These are phyloP conservation scores for Lampris megalopsis DNA, from an alignment of 2,113 vertebrate genomes.

Conservation along the genomic window DNA sequence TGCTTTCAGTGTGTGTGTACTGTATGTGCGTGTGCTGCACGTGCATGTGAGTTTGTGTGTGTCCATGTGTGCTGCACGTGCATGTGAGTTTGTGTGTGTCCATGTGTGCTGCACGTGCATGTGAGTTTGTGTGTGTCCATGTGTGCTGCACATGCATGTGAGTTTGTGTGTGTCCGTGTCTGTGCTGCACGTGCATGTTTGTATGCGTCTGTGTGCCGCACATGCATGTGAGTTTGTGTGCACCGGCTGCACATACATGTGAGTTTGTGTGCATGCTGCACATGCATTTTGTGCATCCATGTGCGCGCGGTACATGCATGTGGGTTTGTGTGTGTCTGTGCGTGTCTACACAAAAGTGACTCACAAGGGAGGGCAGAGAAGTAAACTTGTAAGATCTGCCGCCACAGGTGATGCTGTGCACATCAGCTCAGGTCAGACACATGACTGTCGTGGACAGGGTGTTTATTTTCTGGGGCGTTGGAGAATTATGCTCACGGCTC, in stretches of 20 bases:
- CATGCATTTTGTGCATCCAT: no score
- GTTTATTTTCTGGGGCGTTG: conserved; percentile 18
- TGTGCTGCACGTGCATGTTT: neutral
- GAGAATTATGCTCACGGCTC: no score
- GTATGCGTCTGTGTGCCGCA: no score
- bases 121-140: neutral
- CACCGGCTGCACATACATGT: no score
- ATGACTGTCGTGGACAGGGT: neutral
- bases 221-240: conserved; percentile 4
- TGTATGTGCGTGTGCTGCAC: neutral
- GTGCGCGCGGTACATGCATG: no score
- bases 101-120: neutral
- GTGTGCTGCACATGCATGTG: neutral
- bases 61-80: neutral
- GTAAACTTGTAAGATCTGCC: conserved; percentile 40
- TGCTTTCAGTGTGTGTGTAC: conserved; percentile 16
- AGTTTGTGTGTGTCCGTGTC: neutral
- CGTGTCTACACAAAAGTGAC: conserved; percentile 36
- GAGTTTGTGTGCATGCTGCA: no score
- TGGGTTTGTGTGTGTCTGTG: conserved; percentile 2
- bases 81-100: neutral
- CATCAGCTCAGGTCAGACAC: conserved; percentile 59
- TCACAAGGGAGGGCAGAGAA: conserved; percentile 45
- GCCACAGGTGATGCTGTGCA: conserved; percentile 63
- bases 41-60: neutral